Base-by-base conservation (phyloP, 2,888 invertebrate species). In the Habroteleia sp. region DNA sequence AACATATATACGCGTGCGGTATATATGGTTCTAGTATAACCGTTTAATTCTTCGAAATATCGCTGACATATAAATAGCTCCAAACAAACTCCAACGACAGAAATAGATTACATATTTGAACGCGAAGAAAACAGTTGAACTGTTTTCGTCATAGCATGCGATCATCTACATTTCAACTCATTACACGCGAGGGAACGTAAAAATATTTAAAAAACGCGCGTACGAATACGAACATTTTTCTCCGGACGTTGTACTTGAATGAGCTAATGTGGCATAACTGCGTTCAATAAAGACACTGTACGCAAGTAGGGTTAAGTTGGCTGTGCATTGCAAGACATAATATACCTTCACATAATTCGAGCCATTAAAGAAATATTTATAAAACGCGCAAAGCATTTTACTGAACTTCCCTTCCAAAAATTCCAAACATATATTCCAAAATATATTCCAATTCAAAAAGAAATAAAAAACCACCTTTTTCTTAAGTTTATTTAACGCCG, bases 211-310 rank as follows among this genome's bases (percentile, higher is more conserved):
- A 25, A 23, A 37, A 20, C 11, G 13, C 4, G 33, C 17, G 11
- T 33, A 20, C 17, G 11, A 13, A 14, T 6, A 14, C 5, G n/a
- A 23, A 10, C 16, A 35, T 23, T 37, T 52, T 16, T 11, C 14
- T 13, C 8, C 23, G 44, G 44, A 42, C n/a, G n/a, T n/a, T 65
- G 42, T 29, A 48, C 31, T 13, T 39, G 35, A 35, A 33, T 16
- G 65, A 52, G 16, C 52, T 42, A 52, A 8, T 44, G 41, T 48
- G 29, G 33, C 42, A 50, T 13, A n/a, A n/a, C n/a, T n/a, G 42
- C 37, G 54, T 56, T 63, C 44, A 48, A 63, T 42, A 56, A 17
- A 25, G n/a, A 17, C n/a, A n/a, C n/a, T n/a, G n/a, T n/a, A n/a
- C n/a, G n/a, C n/a, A n/a, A n/a, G n/a, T n/a, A n/a, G n/a, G n/a